Base-by-base conservation (phyloP, 2,797 vertebrate species). In the Rhinophrynus dorsalis region DNA sequence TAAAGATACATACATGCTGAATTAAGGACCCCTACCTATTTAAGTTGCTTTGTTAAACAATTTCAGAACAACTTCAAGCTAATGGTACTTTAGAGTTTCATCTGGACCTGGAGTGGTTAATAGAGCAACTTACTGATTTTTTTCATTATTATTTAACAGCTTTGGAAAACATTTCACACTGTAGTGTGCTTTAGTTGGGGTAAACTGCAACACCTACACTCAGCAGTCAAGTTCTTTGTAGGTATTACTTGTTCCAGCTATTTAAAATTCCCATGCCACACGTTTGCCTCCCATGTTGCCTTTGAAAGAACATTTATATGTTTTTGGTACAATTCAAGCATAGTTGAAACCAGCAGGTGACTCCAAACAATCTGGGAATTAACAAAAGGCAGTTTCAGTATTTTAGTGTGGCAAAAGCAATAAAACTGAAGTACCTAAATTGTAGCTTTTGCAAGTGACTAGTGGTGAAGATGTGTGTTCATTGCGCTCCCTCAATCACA, bases 221-320 rank as follows among this genome's bases (percentile, higher is more conserved):
- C 82, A 83, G 86, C 82, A 80, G 77, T 68, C 52, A 66, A 86
- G 68, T 58, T 74, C 78, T 81, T 77, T 75, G 75, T 76, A 76
- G 69, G 77, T 69, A 44, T 80, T 64, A 29, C 76, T 76, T 81
- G 65, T 74, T 75, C 75, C 77, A 74, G 73, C 67, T 61, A 73
- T 84, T 88, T 85, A 79, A 84, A 86, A 80, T 81, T 83, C 79
- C 71, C 79, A 75, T 77, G 80, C 76, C 83, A 80, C 81, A 75
- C 80, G 83, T 80, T 74, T 84, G 78, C 77, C 81, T 84, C 83
- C 81, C 80, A 82, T 80, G 80, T 79, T 82, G 84, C 82, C 83
- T 90, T 89, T 93, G 90, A 93, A 92, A 87, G 78, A 64, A 80
- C 80, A 86, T 91, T 91, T 91, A 86, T 91, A 80, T 85, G 83